These are phyloP conservation scores for Smittia aterrima DNA, from an alignment of 2,888 invertebrate genomes.

Conservation along the genomic window DNA sequence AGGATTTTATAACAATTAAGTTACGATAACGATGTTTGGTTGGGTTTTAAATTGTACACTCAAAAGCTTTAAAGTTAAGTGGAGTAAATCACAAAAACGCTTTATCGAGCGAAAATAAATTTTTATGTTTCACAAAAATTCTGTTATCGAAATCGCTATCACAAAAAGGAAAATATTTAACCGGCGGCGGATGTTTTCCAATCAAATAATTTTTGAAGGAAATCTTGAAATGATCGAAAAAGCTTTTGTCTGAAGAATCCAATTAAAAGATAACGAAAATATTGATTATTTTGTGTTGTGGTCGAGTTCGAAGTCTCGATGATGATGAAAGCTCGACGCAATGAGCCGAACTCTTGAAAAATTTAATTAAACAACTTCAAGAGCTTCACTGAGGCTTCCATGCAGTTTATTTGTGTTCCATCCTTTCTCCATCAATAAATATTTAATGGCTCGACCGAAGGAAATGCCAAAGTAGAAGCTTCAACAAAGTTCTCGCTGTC, in stretches of 20 bases:
- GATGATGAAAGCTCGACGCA: neutral
- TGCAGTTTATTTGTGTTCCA: neutral
- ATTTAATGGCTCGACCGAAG: neutral
- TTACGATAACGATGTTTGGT: too few species aligned
- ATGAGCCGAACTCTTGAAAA: neutral
- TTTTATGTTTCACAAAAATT: too few species aligned
- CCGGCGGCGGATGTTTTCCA: neutral
- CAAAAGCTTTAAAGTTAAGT: too few species aligned
- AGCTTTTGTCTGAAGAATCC: neutral
- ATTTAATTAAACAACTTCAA: neutral
- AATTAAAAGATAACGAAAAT: slow-evolving; percentile 7
- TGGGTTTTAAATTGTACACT: too few species aligned
- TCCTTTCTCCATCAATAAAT: neutral
- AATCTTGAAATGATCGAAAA: too few species aligned
- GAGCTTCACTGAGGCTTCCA: neutral
- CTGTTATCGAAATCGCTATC: too few species aligned
- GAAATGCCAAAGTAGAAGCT: neutral
- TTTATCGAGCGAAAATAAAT: too few species aligned
- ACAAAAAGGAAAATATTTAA: neutral
- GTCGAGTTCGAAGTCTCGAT: neutral
- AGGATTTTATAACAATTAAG: too few species aligned
- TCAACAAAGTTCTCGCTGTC: too few species aligned
- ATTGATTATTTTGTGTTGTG: neutral
- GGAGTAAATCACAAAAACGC: too few species aligned
- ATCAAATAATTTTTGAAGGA: too few species aligned